Conservation (phyloP, 1,140 invertebrate species). For the Drosophila subpulchrella region DNA sequence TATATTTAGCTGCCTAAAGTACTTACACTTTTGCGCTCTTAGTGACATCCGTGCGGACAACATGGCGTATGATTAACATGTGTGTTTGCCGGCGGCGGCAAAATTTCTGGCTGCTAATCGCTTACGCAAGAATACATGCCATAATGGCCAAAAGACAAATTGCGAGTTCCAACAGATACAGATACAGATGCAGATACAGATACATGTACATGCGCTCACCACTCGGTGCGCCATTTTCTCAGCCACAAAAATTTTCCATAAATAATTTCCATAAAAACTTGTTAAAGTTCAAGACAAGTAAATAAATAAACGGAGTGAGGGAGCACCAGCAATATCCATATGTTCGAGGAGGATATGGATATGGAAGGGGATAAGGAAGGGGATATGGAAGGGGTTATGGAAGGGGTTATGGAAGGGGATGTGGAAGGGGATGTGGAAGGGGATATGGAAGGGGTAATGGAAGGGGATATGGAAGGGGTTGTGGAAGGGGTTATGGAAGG, state of each 20-base stretch:
- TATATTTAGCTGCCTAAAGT: conserved; percentile 82
- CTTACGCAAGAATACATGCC: conserved; percentile 54
- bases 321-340: conserved; percentile 17
- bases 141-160: conserved; percentile 59
- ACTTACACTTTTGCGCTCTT: conserved; percentile 81
- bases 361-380: neutral
- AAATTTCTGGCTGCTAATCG: conserved; percentile 42
- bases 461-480: conserved; percentile 2
- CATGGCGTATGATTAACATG: conserved; percentile 67
- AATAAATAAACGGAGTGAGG: conserved; percentile 58
- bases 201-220: conserved; percentile 4
- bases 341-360: conserved; percentile 15
- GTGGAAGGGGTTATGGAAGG: neutral
- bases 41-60: conserved; percentile 46
- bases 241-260: conserved; percentile 43
- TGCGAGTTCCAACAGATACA: conserved; percentile 38
- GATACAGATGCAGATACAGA: conserved; percentile 34
- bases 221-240: neutral
- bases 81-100: conserved; percentile 23
- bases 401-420: neutral
- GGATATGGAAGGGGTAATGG: conserved; percentile 2
- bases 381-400: conserved; percentile 2
- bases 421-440: neutral
- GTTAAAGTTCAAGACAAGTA: conserved; percentile 69
- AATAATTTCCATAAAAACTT: conserved; percentile 75